These are phyloP conservation scores for Laticauda colubrina DNA, from an alignment of 2,113 vertebrate species.

Conservation along the genomic window DNA sequence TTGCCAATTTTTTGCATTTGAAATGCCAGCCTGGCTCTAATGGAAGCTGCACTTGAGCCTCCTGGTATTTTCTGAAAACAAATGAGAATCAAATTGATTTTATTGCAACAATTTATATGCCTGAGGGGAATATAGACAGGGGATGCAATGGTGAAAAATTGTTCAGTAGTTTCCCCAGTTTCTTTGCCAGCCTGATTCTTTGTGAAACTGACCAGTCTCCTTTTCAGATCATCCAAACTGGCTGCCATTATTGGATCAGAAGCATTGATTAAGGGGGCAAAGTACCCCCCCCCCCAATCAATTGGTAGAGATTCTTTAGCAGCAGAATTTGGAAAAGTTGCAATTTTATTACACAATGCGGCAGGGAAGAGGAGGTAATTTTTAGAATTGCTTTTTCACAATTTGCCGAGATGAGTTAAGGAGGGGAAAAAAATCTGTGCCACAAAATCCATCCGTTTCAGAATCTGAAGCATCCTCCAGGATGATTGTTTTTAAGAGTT, in stretches of 20 bases:
- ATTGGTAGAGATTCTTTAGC: not conserved
- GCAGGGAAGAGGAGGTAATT: not conserved
- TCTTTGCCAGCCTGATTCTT: not conserved
- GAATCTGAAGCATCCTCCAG: not conserved
- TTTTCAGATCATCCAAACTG: not conserved
- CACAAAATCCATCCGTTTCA: not conserved
- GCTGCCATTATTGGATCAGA: not conserved
- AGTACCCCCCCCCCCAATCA: not conserved
- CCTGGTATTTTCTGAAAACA: not conserved
- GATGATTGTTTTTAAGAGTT: not conserved
- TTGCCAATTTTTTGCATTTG: not conserved
- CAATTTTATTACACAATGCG: not conserved
- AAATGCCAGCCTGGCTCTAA: not conserved
- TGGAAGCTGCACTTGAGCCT: not conserved
- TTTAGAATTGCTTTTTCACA: not conserved
- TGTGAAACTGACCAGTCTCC: not conserved
- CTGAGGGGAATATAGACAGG: not conserved
- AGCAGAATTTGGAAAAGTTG: not conserved
- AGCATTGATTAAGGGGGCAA: not conserved
- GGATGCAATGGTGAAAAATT: not conserved
- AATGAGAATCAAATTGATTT: not conserved
- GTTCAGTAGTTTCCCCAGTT: not conserved
- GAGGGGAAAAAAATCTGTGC: not conserved
- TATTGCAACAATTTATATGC: not conserved
- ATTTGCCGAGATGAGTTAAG: not conserved